Evolutionary conservation across 2,797 vertebrate species (phyloP), one percentile per base, ranked within the genome.

Genomic region (Onychomys leucogaster): DNA sequence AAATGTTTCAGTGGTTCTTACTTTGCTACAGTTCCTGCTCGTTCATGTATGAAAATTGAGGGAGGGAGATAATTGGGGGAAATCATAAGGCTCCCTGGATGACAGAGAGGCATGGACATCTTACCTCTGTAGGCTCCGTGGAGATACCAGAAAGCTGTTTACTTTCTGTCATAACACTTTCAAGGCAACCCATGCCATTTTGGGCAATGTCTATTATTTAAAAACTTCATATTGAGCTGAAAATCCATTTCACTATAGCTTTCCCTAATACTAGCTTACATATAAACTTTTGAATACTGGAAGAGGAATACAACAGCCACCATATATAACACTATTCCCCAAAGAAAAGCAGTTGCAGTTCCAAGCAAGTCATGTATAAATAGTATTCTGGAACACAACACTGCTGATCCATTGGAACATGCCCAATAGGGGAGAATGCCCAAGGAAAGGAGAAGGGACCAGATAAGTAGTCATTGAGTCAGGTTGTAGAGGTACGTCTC

Each of bases 1-100:
- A 95, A 97, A 93, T 93, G 69, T 77, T 94, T 94, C 75, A 17
- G 76, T 80, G 43, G 34, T 93, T 94, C 34, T 89, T 94, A 52
- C 80, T 81, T 91, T 91, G 73, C 76, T 86, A 65, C 46, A 61
- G 80, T 73, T 94, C 65, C 81, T 92, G 34, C 75, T 95, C 83
- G 94, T 95, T 93, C 90, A 77, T 85, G 65, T 97, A 89, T 95
- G 83, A 94, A 96, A 97, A 92, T 90, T 81, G 71, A 90, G 52
- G 71, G 80, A 89, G 46, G 78, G 71, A 92, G 37, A 91, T 92
- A 37, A 97, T 80, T 95, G 84, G 43, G 82, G 61, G 59, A 90
- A 97, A 91, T 76, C 57, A 90, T 46, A 88, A 82, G 86, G 21
- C 73, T 96, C 95, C 86, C 67, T 32, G 76, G 78, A 94, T 65